Evolutionary conservation across 2,888 invertebrate genomes (phyloP), one percentile per base, ranked within the genome.

Genomic region (Drosophila greeni): DNA sequence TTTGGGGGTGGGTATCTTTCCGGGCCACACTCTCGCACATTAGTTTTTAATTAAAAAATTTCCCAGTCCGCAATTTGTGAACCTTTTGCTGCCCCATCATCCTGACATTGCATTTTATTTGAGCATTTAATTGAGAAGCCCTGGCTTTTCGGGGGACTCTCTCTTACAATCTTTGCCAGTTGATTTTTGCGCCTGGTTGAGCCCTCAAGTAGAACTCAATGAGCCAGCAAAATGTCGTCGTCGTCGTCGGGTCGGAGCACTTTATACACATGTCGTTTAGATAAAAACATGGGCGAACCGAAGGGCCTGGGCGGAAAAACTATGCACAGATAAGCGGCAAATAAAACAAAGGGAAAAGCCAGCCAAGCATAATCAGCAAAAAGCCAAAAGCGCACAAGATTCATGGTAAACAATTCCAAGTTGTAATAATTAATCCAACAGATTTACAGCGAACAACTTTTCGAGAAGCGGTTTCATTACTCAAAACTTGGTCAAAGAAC

Each of bases 41-140:
- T 86, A 85, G 85, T 79, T 86, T 86, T 86, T 86, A 86, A 86
- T 86, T 86, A 86, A 86, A 86, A 82, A 85, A 80, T 67, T 62
- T 75, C 66, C 78, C 26, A 84, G 74, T 76, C 68, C 72, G 70
- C 58, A 54, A 16, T 52, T 73, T 54, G 66, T 40, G 53, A 58
- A 59, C 49, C 54, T 54, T 53, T 65, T 47, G 31, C 56, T 18
- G 39, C 54, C 33, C 29, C 33, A 42, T 60, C 53, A 64, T 42
- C 49, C 65, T 65, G 58, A 59, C 57, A 57, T 53, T 54, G 53
- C 67, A 67, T 39, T 66, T 67, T 54, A 33, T 65, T 66, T 18
- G 31, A 43, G 51, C 24, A 20, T 60, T 62, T 62, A 51, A 51
- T 51, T 60, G 59, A 48, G 18, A 29, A 31, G 42, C 29, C 61